Evolutionary conservation across 2,113 vertebrate genomes (phyloP), one percentile per base, ranked within the genome.

Genomic region (Microtus pennsylvanicus): DNA sequence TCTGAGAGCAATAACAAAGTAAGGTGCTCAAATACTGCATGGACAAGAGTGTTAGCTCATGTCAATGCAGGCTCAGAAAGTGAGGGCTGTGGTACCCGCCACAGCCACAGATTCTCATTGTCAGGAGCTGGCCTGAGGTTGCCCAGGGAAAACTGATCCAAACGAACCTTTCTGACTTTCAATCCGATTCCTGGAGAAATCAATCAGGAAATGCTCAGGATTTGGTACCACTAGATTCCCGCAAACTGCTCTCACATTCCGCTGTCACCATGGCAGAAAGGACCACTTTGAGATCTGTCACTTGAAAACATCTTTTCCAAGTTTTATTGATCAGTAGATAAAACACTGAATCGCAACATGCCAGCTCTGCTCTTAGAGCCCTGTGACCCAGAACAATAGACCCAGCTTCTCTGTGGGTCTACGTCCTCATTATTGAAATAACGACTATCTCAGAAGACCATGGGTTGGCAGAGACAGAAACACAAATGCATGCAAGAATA

Each of bases 291-390:
- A 90, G 28, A 67, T 80, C 14, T 30, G 24, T 58, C 75, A 83
- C 61, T 50, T 90, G 42, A 90, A 91, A 96, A 94, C n/a, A 9
- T 45, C 67, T 47, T 45, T 45, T 70, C 67, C 38, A 65, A 83
- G 65, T 69, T 35, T 75, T 77, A 69, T 24, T 7, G 3, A 80
- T 65, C 52, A 33, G 47, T 72, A 30, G 74, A 90, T 63, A 61
- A 93, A 85, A 81, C 19, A 72, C 1, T 61, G 33, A 90, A 17
- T 70, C 72, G 67, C 8, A 75, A 61, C 91, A 88, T 75, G 72
- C 30, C 61, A 5, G 50, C 58, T 72, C 83, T 77, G 63, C 89
- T 74, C 35, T 24, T 89, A 83, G 17, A 94, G 58, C 33, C 47
- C 69, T 78, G 45, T 87, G 75, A 83, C 17, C 33, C 17, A 77